Evolutionary conservation across 2,797 vertebrate genomes (phyloP), one percentile per base, ranked within the genome.

Genomic region (Microctenopoma stevenorrisi): DNA sequence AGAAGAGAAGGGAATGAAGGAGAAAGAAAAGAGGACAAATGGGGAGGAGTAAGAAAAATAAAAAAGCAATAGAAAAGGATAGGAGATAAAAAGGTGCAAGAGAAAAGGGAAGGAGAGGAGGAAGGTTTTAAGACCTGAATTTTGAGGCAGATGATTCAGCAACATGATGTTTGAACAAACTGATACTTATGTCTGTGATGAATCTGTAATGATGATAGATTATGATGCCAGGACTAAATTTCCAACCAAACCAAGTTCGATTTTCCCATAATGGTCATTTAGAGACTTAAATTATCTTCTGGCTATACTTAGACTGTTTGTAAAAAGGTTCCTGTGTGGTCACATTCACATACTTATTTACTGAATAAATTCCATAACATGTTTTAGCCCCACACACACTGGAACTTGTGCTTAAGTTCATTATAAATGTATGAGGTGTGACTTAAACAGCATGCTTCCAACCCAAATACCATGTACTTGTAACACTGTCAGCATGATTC

Each of bases 101-200:
- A 28, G 10, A 14, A 14, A 54, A 48, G 42, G 40, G 15, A 28
- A 59, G 65, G 49, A 7, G 33, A 44, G 16, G 49, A 37, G 13
- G 53, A 38, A 64, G 58, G 64, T 74, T 52, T 8, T 64, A 59
- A 65, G 64, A 49, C 62, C 18, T 62, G 42, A 84, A 55, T 66
- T 73, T 75, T 33, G 74, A 70, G 63, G 66, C 18, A 81, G 82
- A 80, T 70, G 76, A 85, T 84, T 65, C 69, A 80, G 78, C 63
- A 83, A 73, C 49, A 80, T 64, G 66, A 76, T 52, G 37, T 58
- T 74, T 72, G 51, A 75, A 82, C 78, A 76, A 86, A 74, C 12
- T 47, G 38, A 73, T 47, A 52, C 65, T 73, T 52, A 72, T 64
- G 59, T 72, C 57, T 53, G 53, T 79, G 68, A 76, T 72, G 72